A percentile compares a stretch with the other conserved stretches of the same genome.
Conservation (phyloP, 2,888 invertebrate species). For the Drosophila hamatofila region DNA sequence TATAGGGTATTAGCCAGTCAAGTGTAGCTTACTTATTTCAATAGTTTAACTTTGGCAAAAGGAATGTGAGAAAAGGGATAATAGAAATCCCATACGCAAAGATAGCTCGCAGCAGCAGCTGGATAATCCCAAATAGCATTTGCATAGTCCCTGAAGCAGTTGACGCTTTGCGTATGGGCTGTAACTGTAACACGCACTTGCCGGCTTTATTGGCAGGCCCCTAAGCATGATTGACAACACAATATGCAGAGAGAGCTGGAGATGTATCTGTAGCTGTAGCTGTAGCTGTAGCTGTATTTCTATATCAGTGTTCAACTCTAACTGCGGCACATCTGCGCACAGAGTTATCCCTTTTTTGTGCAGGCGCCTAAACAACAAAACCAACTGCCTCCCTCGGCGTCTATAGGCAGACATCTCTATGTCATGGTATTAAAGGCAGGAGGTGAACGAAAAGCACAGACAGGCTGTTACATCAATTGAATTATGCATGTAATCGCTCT, state of each 20-base stretch:
- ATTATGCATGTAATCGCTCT: conserved; percentile 77
- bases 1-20: neutral
- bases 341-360: conserved; percentile 48
- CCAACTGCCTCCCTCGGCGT: neutral
- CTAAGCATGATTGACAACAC: conserved; percentile 73
- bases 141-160: conserved; percentile 57
- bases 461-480: conserved; percentile 71
- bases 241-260: conserved; percentile 27
- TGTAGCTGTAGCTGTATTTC: conserved; percentile 21
- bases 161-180: conserved; percentile 4
- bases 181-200: conserved; percentile 33
- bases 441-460: neutral
- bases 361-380: neutral
- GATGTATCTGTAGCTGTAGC: conserved; percentile 25
- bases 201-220: conserved; percentile 38
- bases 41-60: conserved; percentile 28
- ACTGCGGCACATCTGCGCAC: conserved; percentile 42
- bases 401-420: conserved; percentile 5
- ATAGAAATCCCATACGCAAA: conserved; percentile 6
- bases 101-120: conserved; percentile 29
- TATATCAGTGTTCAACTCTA: conserved; percentile 17
- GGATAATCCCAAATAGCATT: conserved; percentile 62
- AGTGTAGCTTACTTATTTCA: conserved; percentile 20
- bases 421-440: neutral
- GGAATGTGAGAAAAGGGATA: neutral